These are phyloP conservation scores for Drosophila bunnanda DNA, from an alignment of 2,888 invertebrate species.

Conservation along the genomic window DNA sequence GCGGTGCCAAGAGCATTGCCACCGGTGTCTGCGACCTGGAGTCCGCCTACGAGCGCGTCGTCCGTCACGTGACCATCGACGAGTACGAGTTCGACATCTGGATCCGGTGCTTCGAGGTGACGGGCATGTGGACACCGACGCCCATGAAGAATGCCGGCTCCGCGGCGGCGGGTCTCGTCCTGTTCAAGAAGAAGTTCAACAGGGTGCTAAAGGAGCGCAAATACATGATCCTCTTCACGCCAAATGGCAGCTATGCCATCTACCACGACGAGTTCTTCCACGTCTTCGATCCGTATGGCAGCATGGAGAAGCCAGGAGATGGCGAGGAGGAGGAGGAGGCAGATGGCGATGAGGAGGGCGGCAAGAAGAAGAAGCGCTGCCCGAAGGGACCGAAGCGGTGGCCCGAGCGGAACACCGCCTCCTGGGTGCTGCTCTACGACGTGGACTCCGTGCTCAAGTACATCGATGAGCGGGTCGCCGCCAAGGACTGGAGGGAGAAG, in stretches of 20 bases:
- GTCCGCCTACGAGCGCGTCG: conserved; percentile 86
- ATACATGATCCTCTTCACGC: conserved; percentile 87
- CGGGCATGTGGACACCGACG: conserved; percentile 80
- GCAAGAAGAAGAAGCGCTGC: conserved; percentile 54
- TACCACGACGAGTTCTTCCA: conserved; percentile 87
- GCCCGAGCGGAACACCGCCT: conserved; percentile 82
- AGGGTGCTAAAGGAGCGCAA: conserved; percentile 78
- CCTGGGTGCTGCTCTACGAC: conserved; percentile 82
- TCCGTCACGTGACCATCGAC: conserved; percentile 88
- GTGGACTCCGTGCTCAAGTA: conserved; percentile 75
- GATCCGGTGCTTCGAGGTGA: conserved; percentile 85
- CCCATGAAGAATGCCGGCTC: conserved; percentile 14
- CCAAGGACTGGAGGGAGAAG: conserved; percentile 73
- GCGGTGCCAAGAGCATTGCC: conserved; percentile 87
- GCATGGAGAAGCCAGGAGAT: conserved; percentile 77
- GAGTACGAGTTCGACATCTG: conserved; percentile 88
- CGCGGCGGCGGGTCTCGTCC: conserved; percentile 29
- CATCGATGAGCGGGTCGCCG: conserved; percentile 69
- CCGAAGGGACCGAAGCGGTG: conserved; percentile 68
- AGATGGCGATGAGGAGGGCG: conserved; percentile 44
- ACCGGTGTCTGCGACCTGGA: conserved; percentile 86
- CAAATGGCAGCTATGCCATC: conserved; percentile 86
- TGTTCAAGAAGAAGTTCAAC: conserved; percentile 63
- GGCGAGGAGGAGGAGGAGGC: conserved; percentile 49
- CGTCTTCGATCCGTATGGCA: conserved; percentile 87